These are phyloP conservation scores for Chascanopsetta lugubris DNA, from an alignment of 2,113 vertebrate species.

Conservation along the genomic window DNA sequence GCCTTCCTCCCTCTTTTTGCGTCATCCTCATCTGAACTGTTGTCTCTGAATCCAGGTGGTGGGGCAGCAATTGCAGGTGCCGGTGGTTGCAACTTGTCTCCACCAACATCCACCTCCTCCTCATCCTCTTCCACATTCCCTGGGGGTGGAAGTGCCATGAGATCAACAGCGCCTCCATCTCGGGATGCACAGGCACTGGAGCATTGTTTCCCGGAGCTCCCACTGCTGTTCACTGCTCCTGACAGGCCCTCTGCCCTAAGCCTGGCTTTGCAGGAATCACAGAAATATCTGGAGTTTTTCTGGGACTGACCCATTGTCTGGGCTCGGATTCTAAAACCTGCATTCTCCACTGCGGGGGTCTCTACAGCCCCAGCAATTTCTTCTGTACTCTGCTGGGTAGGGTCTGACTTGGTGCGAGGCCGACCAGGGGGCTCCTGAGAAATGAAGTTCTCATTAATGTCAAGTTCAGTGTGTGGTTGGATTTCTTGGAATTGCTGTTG, in stretches of 20 bases:
- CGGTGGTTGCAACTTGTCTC: conserved; percentile 83
- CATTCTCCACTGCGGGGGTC: conserved; percentile 75
- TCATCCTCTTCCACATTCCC: conserved; percentile 89
- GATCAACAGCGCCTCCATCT: conserved; percentile 90
- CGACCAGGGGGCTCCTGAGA: conserved; percentile 85
- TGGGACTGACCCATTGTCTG: conserved; percentile 88
- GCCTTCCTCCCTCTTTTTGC: conserved; percentile 85
- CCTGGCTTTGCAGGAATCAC: conserved; percentile 94
- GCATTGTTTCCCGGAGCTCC: conserved; percentile 75
- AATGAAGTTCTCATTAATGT: conserved; percentile 96
- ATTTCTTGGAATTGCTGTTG: conserved; percentile 89
- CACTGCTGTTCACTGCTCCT: conserved; percentile 54
- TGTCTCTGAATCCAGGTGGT: conserved; percentile 96
- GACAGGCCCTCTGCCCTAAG: conserved; percentile 79
- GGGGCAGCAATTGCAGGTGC: conserved; percentile 91
- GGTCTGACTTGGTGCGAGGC: conserved; percentile 95
- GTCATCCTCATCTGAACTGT: conserved; percentile 97
- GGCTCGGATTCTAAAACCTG: conserved; percentile 84
- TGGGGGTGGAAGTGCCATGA: conserved; percentile 92
- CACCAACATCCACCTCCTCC: conserved; percentile 63
- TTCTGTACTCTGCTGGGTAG: conserved; percentile 90
- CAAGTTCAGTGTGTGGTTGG: conserved; percentile 81
- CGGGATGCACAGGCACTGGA: conserved; percentile 81
- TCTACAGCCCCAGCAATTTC: conserved; percentile 78
- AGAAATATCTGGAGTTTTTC: conserved; percentile 85